Base-by-base conservation (phyloP, 2,888 invertebrate species). In the Meliscaeva auricollis region DNA sequence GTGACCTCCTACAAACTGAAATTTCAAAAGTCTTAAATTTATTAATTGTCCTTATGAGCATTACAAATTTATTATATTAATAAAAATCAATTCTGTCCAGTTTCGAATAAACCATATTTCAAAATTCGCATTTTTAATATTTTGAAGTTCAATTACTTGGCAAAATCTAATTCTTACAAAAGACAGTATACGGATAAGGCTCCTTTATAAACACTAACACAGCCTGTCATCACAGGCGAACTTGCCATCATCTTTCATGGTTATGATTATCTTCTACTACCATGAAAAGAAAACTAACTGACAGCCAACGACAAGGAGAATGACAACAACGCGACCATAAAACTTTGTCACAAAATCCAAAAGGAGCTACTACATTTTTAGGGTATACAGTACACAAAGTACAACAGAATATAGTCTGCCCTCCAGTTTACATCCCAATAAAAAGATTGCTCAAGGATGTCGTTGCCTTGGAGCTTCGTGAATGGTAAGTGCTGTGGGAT, bases 211-310 rank as follows among this genome's bases (percentile, higher is more conserved):
- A n/a, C n/a, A 26, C 26, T 26, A n/a, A n/a, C n/a, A 26, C 26
- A 26, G 26, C 4, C 26, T 26, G 26, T 26, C 3, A 3, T 26
- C 9, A 38, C 38, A 38, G 38, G 13, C 5, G 8, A 69, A 15
- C 38, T 56, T 32, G 7, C 72, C 56, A 35, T 56, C 66, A 35
- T 56, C 66, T 44, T 32, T 26, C 58, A 52, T 62, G 69, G 60
- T 77, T 77, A 77, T 69, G 69, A 69, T 77, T 60, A 62, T 52
- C 44, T 62, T 41, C 44, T 26, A 56, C 17, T 1, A 38, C 3
- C 3, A 38, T 3, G 26, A 38, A 38, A 38, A 13, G 2, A 38
- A 9, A 38, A 38, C 38, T 38, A 38, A 38, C 38, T 38, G 38
- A 38, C 38, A 8, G 38, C 9, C 38, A 9, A 38, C 38, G 9